These are phyloP conservation scores for Notothenia coriiceps DNA, from an alignment of 2,113 vertebrate genomes.

Conservation along the genomic window DNA sequence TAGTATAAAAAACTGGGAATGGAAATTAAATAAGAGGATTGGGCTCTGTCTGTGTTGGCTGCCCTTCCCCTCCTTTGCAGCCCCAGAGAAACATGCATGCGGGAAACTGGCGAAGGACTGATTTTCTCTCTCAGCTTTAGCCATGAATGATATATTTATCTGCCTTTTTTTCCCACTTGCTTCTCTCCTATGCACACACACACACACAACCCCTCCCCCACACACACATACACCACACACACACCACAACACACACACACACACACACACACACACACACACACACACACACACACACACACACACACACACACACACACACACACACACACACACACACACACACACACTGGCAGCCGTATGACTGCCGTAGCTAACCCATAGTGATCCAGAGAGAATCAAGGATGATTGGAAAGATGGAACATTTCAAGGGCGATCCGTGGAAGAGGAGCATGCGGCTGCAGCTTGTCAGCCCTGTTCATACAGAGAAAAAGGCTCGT, in stretches of 20 bases:
- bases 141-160: conserved; percentile 70
- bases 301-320: conserved; percentile 5
- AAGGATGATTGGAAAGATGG: conserved; percentile 51
- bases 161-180: conserved; percentile 49
- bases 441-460: neutral
- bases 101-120: conserved; percentile 59
- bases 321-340: neutral
- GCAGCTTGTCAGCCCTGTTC: conserved; percentile 6
- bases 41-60: conserved; percentile 62
- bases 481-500: neutral
- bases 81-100: conserved; percentile 59
- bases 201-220: conserved; percentile 2
- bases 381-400: conserved; percentile 52
- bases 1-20: conserved; percentile 53
- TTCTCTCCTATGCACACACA: conserved; percentile 1
- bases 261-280: conserved; percentile 6
- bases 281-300: conserved; percentile 7
- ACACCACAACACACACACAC: neutral
- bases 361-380: conserved; percentile 33
- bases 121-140: conserved; percentile 61
- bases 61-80: too few species aligned
- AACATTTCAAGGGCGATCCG: conserved; percentile 48
- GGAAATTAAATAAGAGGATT: conserved; percentile 53
- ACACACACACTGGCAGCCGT: conserved; percentile 14
- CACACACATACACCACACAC: neutral